Evolutionary conservation across 2,797 vertebrate genomes (phyloP), one percentile per base, ranked within the genome.

Genomic region (Galagoides demidoff): DNA sequence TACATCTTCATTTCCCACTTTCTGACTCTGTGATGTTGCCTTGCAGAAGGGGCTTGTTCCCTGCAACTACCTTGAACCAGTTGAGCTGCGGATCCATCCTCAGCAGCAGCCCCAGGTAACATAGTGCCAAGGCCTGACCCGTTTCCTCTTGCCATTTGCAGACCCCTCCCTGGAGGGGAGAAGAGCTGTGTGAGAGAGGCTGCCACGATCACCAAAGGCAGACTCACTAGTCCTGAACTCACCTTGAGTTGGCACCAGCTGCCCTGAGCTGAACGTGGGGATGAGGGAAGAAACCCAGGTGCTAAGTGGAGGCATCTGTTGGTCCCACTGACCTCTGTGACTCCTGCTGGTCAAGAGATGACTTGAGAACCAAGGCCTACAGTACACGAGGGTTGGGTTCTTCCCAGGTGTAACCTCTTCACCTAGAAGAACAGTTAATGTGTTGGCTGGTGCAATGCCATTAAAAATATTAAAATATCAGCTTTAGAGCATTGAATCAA

Each of bases 21-120:
- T 57, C 77, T 37, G 63, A 61, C 3, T 89, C 4, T 94, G 6
- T 90, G 27, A 37, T 19, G 49, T 74, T 84, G 95, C 87, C 1
- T 37, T 19, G 2, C 97, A 99, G 99, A 99, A 98, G 97, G 99
- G 99, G 45, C 99, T 99, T 0, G 99, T 99, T 79, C 99, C 99
- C 61, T 99, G 99, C 96, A 99, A 99, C 98, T 99, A 99, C 97
- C 99, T 99, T 0, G 99, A 99, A 84, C 99, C 98, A 0, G 79
- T 99, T 94, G 99, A 99, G 96, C 99, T 99, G 76, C 98, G 97
- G 82, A 98, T 98, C 93, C 98, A 97, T 11, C 55, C 97, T 31
- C 95, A 98, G 96, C 96, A 91, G 84, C 89, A 97, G 34, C n/a
- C 85, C 49, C 98, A 98, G 98, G 98, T 98, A 96, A 98, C 9